Evolutionary conservation across 2,888 invertebrate species (phyloP), one percentile per base, ranked within the genome.

Genomic region (Dasysyrphus tricinctus): DNA sequence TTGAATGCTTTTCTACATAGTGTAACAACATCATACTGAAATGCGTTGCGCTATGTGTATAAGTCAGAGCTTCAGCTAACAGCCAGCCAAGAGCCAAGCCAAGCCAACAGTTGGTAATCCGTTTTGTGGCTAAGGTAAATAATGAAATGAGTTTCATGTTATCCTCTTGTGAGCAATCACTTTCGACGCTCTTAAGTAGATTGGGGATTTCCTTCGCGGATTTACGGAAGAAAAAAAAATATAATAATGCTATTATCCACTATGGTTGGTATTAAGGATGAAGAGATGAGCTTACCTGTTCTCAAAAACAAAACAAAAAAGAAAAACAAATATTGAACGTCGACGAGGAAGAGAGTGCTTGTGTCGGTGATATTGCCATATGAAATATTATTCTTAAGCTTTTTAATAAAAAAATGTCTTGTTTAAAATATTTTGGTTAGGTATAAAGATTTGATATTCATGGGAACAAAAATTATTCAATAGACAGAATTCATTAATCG

Each of bases 81-180:
- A 59, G 12, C 57, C 9, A 57, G 24, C 12, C 14, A n/a, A n/a
- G n/a, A 76, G 61, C 59, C 80, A 84, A 76, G 47, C 56, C 57
- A 72, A 72, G 69, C 85, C 85, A 85, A 82, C 86, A 86, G 86
- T 82, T 86, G 82, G 86, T 86, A 86, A 86, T 86, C 86, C 86
- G 82, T 86, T 86, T 86, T 86, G 86, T 37, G 86, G 86, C 86
- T 51, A 86, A 86, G 86, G 86, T 86, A 86, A 86, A 86, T 86
- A 86, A 86, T 86, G 86, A 86, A 86, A 86, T 82, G 82, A 86
- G 86, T 86, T 86, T 86, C 78, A 86, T 86, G 86, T 86, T 86
- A 86, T 86, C 86, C 86, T 86, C 86, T 86, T 86, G 86, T 86
- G 86, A 86, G 86, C 86, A 86, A 86, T 86, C 86, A 86, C 86